Conservation (phyloP, 1,140 invertebrate species). For the Notospermus geniculatus region DNA sequence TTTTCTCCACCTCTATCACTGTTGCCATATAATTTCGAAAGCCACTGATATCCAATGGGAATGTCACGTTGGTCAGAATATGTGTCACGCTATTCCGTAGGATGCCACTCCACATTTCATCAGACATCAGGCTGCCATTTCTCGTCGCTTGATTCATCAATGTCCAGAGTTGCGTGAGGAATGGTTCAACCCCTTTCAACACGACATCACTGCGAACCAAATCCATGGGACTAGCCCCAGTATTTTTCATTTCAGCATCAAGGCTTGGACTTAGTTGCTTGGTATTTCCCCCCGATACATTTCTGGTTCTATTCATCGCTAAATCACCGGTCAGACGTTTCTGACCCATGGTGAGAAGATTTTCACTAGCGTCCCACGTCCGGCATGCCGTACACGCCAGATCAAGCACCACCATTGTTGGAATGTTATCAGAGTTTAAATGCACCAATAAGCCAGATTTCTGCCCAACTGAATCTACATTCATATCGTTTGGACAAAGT, state of each 20-base stretch:
- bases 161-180: neutral
- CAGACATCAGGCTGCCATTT: too few relatives aligned
- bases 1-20: neutral
- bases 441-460: conserved; percentile 20
- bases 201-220: neutral
- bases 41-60: neutral
- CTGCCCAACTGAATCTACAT: neutral
- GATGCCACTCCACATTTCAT: too few relatives aligned
- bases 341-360: conserved; percentile 13
- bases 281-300: neutral
- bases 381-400: conserved; percentile 37
- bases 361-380: conserved; percentile 30
- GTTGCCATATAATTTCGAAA: neutral
- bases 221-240: too few relatives aligned
- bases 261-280: neutral
- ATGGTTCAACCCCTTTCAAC: neutral
- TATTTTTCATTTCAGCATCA: too few relatives aligned
- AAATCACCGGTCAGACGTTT: neutral
- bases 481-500: conserved; percentile 24
- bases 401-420: conserved; percentile 41
- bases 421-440: conserved; percentile 31
- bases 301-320: neutral
- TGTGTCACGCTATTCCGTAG: too few relatives aligned
- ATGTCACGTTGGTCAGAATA: neutral
- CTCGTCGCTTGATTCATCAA: neutral